Percentiles rank a stretch among this genome's conserved stretches.
Conservation (phyloP, 2,797 vertebrate species). For the Sarcoramphus papa region DNA sequence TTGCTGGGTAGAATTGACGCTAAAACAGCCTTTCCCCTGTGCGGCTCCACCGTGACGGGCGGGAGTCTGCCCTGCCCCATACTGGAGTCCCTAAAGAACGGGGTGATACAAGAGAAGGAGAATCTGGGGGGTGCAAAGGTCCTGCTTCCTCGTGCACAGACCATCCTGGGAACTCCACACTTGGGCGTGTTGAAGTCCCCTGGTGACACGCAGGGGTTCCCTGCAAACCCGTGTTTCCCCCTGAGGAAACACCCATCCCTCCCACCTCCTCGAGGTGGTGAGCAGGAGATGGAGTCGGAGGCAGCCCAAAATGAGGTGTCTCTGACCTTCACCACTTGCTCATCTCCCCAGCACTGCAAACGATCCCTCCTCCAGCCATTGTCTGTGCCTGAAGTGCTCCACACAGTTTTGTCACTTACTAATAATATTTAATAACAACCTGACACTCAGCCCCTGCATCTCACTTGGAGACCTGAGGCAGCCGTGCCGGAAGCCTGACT, state of each 20-base stretch:
- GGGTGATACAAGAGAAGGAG: not conserved
- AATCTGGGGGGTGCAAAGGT: not conserved
- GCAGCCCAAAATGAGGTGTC: not conserved
- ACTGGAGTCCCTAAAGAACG: not conserved
- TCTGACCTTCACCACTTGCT: not conserved
- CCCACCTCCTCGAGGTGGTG: not conserved
- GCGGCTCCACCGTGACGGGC: not conserved
- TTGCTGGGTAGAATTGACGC: not conserved
- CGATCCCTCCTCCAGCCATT: not conserved
- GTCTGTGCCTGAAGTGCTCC: not conserved
- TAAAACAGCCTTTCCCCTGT: not conserved
- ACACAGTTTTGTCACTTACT: not conserved
- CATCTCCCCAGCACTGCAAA: not conserved
- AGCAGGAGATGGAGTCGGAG: not conserved
- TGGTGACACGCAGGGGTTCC: not conserved
- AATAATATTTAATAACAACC: constrained; percentile 33
- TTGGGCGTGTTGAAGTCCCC: not conserved
- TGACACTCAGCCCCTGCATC: not conserved
- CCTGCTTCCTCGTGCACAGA: not conserved
- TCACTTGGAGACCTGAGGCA: not conserved
- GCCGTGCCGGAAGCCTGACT: not conserved
- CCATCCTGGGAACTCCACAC: not conserved
- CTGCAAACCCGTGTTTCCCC: not conserved
- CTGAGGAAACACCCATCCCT: not conserved
- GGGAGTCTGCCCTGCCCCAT: not conserved